Percentiles rank a stretch among this genome's conserved stretches.
phyloP scores from a whole-genome alignment of 2,113 vertebrate genomes.

The Hippopotamus amphibius region DNA sequence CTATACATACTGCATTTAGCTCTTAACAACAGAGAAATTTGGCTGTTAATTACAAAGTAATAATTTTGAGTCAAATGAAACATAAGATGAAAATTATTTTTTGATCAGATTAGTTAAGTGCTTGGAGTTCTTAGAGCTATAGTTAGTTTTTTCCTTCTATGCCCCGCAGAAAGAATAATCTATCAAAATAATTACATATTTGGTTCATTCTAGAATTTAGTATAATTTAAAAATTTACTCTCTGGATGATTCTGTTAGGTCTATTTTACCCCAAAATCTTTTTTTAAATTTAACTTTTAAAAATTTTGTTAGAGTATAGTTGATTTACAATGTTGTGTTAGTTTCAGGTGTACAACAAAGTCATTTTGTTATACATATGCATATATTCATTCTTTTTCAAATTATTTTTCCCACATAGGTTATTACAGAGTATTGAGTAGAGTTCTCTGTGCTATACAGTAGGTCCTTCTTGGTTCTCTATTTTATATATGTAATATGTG shows the following conservation, averaged over 20 bases:
- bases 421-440: not conserved
- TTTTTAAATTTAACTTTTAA: not conserved
- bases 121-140: not conserved
- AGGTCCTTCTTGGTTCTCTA: not conserved
- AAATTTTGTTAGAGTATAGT: not conserved
- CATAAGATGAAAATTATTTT: slow-evolving; percentile 28
- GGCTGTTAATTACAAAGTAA: slow-evolving; percentile 37
- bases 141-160: not conserved
- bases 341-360: not conserved
- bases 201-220: slow-evolving; percentile 12
- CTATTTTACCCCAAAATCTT: not conserved
- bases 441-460: not conserved
- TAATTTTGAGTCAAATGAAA: slow-evolving; percentile 41
- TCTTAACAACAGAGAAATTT: not conserved
- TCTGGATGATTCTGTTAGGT: slow-evolving; percentile 2
- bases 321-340: not conserved
- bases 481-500: not conserved
- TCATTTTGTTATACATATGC: not conserved
- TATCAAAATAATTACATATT: not conserved
- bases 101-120: not conserved
- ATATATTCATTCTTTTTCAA: not conserved
- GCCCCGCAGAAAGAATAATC: not conserved
- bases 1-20: not conserved
- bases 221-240: not conserved
- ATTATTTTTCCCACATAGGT: not conserved